Conservation (phyloP, 2,888 invertebrate genomes). For the Trypoxylon attenuatum region DNA sequence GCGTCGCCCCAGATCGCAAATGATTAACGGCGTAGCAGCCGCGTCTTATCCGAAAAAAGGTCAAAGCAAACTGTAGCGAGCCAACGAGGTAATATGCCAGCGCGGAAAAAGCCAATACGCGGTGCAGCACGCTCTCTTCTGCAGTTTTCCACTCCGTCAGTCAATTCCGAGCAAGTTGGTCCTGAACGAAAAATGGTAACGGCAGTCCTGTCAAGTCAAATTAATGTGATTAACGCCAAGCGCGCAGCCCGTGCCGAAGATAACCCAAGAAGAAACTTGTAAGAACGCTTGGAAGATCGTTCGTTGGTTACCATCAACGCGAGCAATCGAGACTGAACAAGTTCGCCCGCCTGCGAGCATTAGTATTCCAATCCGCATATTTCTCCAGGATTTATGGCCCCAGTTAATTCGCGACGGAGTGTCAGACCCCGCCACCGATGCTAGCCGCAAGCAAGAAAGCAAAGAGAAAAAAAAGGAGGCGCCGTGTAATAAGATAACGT, state of each 20-base stretch:
- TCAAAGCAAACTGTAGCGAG: slow-evolving; percentile 17
- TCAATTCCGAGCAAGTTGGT: slow-evolving; percentile 26
- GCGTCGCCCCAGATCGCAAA: background rate
- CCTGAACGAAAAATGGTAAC: slow-evolving; percentile 19
- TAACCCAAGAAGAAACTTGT: background rate
- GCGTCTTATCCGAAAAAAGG: background rate
- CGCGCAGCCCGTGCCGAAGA: background rate
- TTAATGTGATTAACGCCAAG: slow-evolving; percentile 19
- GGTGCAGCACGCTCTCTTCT: slow-evolving; percentile 25
- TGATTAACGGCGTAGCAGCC: background rate
- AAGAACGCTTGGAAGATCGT: no score
- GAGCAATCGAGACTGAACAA: no score
- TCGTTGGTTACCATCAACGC: no score
- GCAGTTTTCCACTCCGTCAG: slow-evolving; percentile 40
- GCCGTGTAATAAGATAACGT: slow-evolving; percentile 46
- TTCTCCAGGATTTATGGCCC: no score
- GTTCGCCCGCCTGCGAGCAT: no score
- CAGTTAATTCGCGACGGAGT: no score
- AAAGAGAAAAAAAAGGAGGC: background rate
- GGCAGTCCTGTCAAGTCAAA: slow-evolving; percentile 23
- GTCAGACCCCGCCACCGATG: no score
- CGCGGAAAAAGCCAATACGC: slow-evolving; percentile 40
- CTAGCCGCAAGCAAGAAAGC: no score
- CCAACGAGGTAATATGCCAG: slow-evolving; percentile 41
- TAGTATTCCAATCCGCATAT: no score